Conservation (phyloP, 2,113 vertebrate genomes). For the Oxygymnocypris stewartii region DNA sequence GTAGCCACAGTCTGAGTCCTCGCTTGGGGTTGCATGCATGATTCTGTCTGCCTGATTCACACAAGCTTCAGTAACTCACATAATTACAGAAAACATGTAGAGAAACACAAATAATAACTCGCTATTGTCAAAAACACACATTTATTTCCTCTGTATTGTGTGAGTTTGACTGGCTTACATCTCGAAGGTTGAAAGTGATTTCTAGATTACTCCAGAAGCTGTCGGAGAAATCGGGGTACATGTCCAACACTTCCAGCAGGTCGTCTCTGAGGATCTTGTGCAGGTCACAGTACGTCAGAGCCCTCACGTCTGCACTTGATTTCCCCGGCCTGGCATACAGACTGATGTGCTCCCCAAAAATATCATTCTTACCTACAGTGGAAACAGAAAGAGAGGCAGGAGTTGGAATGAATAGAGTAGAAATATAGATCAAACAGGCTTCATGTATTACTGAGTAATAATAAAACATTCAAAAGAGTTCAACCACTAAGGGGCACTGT, state of each 20-base stretch:
- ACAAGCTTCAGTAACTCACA: constrained; percentile 72
- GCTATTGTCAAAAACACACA: background rate
- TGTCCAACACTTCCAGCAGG: constrained; percentile 93
- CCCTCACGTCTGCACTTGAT: constrained; percentile 89
- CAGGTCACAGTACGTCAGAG: constrained; percentile 95
- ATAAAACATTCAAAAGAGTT: background rate
- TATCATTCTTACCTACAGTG: constrained; percentile 88
- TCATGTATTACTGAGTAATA: background rate
- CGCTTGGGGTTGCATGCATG: constrained; percentile 81
- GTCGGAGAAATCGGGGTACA: constrained; percentile 94
- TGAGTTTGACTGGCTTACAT: constrained; percentile 76
- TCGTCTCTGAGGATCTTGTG: constrained; percentile 95
- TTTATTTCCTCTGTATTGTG: background rate
- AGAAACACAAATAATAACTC: constrained; percentile 11
- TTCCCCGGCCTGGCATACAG: constrained; percentile 88
- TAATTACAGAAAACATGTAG: constrained; percentile 20
- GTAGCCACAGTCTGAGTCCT: constrained; percentile 81
- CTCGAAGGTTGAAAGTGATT: constrained; percentile 95
- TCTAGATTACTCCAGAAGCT: constrained; percentile 95
- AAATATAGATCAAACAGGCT: background rate
- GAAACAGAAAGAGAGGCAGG: background rate
- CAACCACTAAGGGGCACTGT: background rate
- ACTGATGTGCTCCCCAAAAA: constrained; percentile 93
- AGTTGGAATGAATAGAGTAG: background rate
- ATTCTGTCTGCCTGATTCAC: constrained; percentile 90